These are phyloP conservation scores for Temnothorax nylanderi DNA, from an alignment of 1,140 invertebrate species.

Conservation along the genomic window DNA sequence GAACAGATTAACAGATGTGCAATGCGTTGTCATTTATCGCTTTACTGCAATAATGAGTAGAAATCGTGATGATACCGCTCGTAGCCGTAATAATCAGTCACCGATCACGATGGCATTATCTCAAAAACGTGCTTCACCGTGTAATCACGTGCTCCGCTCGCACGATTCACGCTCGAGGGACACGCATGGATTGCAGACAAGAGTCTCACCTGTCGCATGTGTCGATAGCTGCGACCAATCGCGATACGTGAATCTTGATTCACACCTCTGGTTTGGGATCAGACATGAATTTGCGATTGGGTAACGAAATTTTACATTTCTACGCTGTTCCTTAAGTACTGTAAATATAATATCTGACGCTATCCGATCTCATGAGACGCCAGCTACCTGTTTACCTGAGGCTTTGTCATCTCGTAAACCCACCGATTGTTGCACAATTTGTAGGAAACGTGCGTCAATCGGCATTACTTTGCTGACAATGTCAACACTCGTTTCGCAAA, in stretches of 20 bases:
- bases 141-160: slow-evolving; percentile 52
- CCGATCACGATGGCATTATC: slow-evolving; percentile 48
- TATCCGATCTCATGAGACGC: not conserved
- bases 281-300: not conserved
- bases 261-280: slow-evolving; percentile 43
- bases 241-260: not conserved
- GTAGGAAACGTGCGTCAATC: not conserved
- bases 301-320: not conserved
- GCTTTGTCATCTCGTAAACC: not conserved
- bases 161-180: not conserved
- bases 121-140: slow-evolving; percentile 11
- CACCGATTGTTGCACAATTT: slow-evolving; percentile 6
- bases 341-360: slow-evolving; percentile 14
- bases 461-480: not conserved
- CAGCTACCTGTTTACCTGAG: not conserved
- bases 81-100: slow-evolving; percentile 30
- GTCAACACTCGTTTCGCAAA: not conserved
- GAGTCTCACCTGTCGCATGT: slow-evolving; percentile 1
- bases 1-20: not conserved
- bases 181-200: slow-evolving; percentile 6
- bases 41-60: slow-evolving; percentile 2
- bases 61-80: not conserved
- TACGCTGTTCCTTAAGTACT: not conserved
- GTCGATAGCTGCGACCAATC: slow-evolving; percentile 43
- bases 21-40: not conserved